phyloP scores from a whole-genome alignment of 1,140 invertebrate species.

The Drosophila tristis region DNA sequence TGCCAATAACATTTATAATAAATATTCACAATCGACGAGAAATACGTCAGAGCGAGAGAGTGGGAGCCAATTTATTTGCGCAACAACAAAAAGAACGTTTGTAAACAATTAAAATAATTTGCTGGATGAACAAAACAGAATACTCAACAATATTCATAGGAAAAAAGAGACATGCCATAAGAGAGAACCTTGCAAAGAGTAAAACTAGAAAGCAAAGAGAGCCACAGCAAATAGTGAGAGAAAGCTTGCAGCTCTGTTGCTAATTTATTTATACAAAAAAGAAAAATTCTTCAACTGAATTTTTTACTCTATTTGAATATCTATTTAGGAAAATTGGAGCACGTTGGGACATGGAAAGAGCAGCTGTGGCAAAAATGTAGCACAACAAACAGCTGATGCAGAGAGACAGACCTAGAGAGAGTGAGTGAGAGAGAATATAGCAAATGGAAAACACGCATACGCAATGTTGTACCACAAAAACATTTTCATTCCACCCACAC shows the following conservation, averaged over 20 bases:
- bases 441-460: slow-evolving; percentile 61
- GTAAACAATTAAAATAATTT: slow-evolving; percentile 80
- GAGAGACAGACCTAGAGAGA: slow-evolving; percentile 7
- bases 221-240: background rate
- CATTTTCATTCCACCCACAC: slow-evolving; percentile 41
- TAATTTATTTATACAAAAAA: slow-evolving; percentile 63
- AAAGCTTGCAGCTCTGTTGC: slow-evolving; percentile 1
- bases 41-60: slow-evolving; percentile 28
- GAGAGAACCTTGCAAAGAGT: slow-evolving; percentile 6
- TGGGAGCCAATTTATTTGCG: slow-evolving; percentile 64
- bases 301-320: slow-evolving; percentile 23
- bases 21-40: slow-evolving; percentile 50
- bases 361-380: slow-evolving; percentile 54
- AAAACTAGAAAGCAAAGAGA: slow-evolving; percentile 22
- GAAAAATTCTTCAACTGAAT: slow-evolving; percentile 47
- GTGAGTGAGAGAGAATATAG: background rate
- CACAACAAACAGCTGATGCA: slow-evolving; percentile 70
- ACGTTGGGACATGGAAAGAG: slow-evolving; percentile 25
- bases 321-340: slow-evolving; percentile 47
- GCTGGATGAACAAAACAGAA: slow-evolving; percentile 45
- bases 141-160: slow-evolving; percentile 36
- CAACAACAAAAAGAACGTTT: slow-evolving; percentile 61
- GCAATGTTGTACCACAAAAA: slow-evolving; percentile 59
- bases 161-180: slow-evolving; percentile 20
- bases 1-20: slow-evolving; percentile 77